Evolutionary conservation across 2,797 vertebrate species (phyloP).

Genomic region (Acestrorhynchus altus): DNA sequence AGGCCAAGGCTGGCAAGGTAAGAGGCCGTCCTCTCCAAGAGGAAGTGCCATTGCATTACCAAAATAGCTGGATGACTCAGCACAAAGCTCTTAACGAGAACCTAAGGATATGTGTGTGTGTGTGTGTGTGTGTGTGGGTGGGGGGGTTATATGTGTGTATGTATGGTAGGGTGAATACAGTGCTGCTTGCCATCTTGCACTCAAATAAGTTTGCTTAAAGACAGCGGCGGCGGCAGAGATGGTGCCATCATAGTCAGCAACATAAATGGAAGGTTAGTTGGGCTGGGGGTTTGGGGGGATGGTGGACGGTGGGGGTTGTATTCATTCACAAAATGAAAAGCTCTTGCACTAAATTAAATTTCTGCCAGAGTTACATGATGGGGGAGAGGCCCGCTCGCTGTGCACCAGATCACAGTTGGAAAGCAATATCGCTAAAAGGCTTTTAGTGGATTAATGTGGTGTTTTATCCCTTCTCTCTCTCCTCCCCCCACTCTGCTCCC

Average conservation of each 20-base stretch:
- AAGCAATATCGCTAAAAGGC: slow-evolving; percentile 82
- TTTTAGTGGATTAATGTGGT: slow-evolving; percentile 85
- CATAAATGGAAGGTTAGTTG: neutral
- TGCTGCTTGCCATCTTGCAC: slow-evolving; percentile 13
- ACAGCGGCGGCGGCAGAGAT: neutral
- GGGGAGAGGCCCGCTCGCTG: slow-evolving; percentile 58
- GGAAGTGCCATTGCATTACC: slow-evolving; percentile 59
- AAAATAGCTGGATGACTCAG: slow-evolving; percentile 70
- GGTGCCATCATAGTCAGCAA: neutral
- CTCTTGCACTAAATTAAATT: slow-evolving; percentile 84
- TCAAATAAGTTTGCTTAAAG: slow-evolving; percentile 49
- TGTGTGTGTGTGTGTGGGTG: neutral
- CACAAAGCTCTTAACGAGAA: slow-evolving; percentile 52
- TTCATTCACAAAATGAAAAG: slow-evolving; percentile 84
- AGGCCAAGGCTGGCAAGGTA: slow-evolving; percentile 17
- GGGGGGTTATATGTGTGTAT: too few relatives aligned
- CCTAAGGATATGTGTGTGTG: neutral
- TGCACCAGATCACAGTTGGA: slow-evolving; percentile 69
- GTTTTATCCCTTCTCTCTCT: slow-evolving; percentile 56
- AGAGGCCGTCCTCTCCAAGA: slow-evolving; percentile 33
- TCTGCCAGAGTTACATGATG: slow-evolving; percentile 78
- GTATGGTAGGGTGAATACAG: neutral
- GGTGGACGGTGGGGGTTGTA: slow-evolving; percentile 19
- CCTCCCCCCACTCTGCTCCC: slow-evolving; percentile 64
- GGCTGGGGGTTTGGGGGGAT: slow-evolving; percentile 3